Base-by-base conservation (phyloP, 2,888 invertebrate species). In the Clusia tigrina region DNA sequence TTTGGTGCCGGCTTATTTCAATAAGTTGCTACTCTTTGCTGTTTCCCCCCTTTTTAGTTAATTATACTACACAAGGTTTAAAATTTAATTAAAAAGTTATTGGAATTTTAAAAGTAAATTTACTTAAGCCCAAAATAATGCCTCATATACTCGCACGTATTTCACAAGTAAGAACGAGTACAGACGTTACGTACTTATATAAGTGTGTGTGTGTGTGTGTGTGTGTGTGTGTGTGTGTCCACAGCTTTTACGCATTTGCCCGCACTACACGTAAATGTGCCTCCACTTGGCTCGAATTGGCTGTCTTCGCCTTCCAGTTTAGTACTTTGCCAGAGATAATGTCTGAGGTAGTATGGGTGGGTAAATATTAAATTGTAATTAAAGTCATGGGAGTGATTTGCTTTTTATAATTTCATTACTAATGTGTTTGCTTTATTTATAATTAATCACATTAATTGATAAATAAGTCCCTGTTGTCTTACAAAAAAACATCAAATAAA, bases 321-420 rank as follows among this genome's bases (percentile, higher is more conserved):
- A n/a, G n/a, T n/a, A n/a, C n/a, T n/a, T n/a, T n/a, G n/a, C n/a
- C n/a, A n/a, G n/a, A n/a, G n/a, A n/a, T n/a, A n/a, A n/a, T n/a
- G n/a, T n/a, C n/a, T n/a, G n/a, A n/a, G n/a, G 32, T 32, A 32
- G 32, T 42, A 42, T 48, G 48, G 22, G 20, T 74, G 76, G 76
- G 76, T 74, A 74, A 74, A 74, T 74, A 74, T 74, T 74, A 74
- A 74, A 74, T 76, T 72, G 71, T 78, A 78, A 78, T 78, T 78
- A 78, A 78, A 78, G 78, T 77, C 78, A 78, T 78, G 78, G 72
- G 77, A 72, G 71, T 71, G 77, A 72, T 65, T 68, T 71, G 70
- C 62, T 60, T 60, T 66, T 61, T 54, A 20, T 20, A 48, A 26
- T 63, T 59, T 55, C 52, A 53, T 65, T 54, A 58, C 62, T 66